Base-by-base conservation (phyloP, 2,113 vertebrate genomes). In the Cavia aperea region DNA sequence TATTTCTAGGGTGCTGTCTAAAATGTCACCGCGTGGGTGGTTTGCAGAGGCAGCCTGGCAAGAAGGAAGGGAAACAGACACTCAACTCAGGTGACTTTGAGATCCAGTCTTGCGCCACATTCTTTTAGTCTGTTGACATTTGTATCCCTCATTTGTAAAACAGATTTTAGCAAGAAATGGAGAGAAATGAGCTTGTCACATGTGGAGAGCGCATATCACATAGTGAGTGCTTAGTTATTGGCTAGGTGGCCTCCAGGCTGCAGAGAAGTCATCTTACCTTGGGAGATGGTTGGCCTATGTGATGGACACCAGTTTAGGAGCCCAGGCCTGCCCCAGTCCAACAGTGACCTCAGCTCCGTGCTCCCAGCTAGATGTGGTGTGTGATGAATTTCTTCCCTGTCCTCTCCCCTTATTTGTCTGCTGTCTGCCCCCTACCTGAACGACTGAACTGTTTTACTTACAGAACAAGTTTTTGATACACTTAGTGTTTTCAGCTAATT, bases 401-500 rank as follows among this genome's bases (percentile, higher is more conserved):
- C 33, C 11, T 1, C 7, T n/a, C 1, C 46, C 31, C 58, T 86
- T 18, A 58, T 23, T 46, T 12, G 26, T 56, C 9, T 58, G 21
- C 54, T 3, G 36, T 13, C 62, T 58, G 51, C 39, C 78, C 58
- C 63, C 26, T 43, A 23, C 46, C 60, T 56, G 33, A 31, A 60
- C 46, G 54, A 13, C 26, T 11, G 72, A 66, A n/a, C 56, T 10
- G 70, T 90, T 89, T 86, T 65, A 88, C 49, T 95, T 91, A 95
- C 92, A 96, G 91, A 97, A 95, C 72, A 93, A 89, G 96, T 97
- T 96, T 97, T 97, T 96, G 96, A 97, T 95, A 95, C 95, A 97
- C 95, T 96, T 96, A 95, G 90, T 85, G 8, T 97, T 97, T 97
- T 95, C 94, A 95, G 72, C 96, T 97, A 97, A 97, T 96, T 95